These are phyloP conservation scores for Leptura quadrifasciata DNA, from an alignment of 2,888 invertebrate genomes.

Conservation along the genomic window DNA sequence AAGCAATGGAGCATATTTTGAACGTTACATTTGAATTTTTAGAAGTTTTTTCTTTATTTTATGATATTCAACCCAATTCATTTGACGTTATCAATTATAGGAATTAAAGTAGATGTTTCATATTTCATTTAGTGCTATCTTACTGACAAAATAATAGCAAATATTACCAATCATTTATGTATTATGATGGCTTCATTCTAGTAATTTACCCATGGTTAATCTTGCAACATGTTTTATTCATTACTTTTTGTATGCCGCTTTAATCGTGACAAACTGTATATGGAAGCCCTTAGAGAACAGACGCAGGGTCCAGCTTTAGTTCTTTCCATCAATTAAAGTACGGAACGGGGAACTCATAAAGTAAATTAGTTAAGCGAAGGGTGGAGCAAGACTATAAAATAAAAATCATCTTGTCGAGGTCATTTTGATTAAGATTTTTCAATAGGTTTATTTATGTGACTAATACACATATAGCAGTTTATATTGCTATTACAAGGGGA, in stretches of 20 bases:
- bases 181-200: background rate
- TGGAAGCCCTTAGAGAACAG: conserved; percentile 20
- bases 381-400: conserved; percentile 55
- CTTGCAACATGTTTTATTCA: background rate
- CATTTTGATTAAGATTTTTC: conserved; percentile 61
- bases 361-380: conserved; percentile 59
- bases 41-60: no score
- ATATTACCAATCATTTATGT: background rate
- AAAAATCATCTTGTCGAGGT: conserved; percentile 61
- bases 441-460: conserved; percentile 39
- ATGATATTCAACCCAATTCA: no score
- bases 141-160: no score
- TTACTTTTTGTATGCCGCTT: background rate
- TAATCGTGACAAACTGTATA: conserved; percentile 11
- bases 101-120: no score
- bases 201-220: background rate
- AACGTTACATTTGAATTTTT: no score
- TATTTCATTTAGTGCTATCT: no score
- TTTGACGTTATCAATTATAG: no score
- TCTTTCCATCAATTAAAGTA: conserved; percentile 55
- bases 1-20: no score
- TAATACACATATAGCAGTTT: background rate
- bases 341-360: conserved; percentile 51
- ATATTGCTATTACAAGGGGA: background rate
- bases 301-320: conserved; percentile 32